Evolutionary conservation across 2,888 invertebrate genomes (phyloP).

Genomic region (Acleris sparsana): DNA sequence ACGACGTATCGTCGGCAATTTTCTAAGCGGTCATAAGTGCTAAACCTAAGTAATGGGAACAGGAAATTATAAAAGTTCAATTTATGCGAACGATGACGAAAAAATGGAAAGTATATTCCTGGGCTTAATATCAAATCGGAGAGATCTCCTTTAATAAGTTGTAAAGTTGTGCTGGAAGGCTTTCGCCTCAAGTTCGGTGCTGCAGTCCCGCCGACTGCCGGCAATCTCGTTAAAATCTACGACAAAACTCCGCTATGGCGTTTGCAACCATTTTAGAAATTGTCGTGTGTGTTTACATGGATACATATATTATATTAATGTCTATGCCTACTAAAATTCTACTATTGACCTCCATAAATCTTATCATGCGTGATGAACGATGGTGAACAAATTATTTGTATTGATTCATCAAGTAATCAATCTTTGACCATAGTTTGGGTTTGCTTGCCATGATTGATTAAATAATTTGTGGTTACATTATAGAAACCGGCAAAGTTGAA

Average conservation of each 20-base stretch:
- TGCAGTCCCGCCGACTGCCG: constrained; percentile 63
- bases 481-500: no score
- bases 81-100: constrained; percentile 47
- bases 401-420: constrained; percentile 1
- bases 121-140: constrained; percentile 67
- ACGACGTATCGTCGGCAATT: neutral
- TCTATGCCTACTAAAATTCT: neutral
- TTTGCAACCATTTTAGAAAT: constrained; percentile 66
- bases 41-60: constrained; percentile 32
- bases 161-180: constrained; percentile 74
- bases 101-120: constrained; percentile 59
- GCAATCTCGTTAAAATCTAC: constrained; percentile 81
- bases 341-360: constrained; percentile 3
- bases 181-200: constrained; percentile 66
- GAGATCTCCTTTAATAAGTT: constrained; percentile 75
- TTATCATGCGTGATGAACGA: constrained; percentile 10
- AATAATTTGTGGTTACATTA: no score
- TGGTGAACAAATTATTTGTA: constrained; percentile 5
- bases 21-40: constrained; percentile 3
- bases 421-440: neutral
- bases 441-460: neutral
- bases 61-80: constrained; percentile 49
- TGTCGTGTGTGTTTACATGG: constrained; percentile 49
- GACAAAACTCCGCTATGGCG: constrained; percentile 65
- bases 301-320: neutral